A percentile compares a stretch with the other conserved stretches of the same genome.
These are phyloP conservation scores for Mya arenaria DNA, from an alignment of 1,140 invertebrate species.

Conservation along the genomic window DNA sequence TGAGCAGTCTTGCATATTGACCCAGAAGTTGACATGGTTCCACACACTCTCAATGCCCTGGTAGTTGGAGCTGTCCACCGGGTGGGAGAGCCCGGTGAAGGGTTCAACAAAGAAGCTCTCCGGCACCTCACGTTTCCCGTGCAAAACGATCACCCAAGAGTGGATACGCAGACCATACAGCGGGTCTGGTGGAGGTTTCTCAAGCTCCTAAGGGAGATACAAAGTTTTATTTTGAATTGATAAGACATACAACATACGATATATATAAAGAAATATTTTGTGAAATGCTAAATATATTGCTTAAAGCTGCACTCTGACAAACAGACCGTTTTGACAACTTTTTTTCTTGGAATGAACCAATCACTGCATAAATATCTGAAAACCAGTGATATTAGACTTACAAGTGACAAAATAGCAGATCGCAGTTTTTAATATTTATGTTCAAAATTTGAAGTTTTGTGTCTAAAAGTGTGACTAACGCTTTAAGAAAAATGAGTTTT, in stretches of 20 bases:
- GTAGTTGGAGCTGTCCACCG: conserved; percentile 85
- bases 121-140: conserved; percentile 84
- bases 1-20: conserved; percentile 86
- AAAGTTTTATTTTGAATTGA: neutral
- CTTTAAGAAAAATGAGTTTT: no score
- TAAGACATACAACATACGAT: no score
- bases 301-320: no score
- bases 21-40: conserved; percentile 94
- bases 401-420: no score
- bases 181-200: conserved; percentile 86
- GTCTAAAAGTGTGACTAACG: no score
- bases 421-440: no score
- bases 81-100: conserved; percentile 86
- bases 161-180: conserved; percentile 89
- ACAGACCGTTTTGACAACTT: neutral
- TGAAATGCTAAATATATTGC: no score
- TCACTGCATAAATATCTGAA: no score
- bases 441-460: no score
- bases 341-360: no score
- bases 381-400: no score
- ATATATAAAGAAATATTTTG: no score
- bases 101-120: conserved; percentile 92
- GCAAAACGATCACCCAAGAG: conserved; percentile 90
- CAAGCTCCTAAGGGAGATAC: conserved; percentile 81
- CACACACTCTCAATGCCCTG: conserved; percentile 91